Evolutionary conservation across 2,888 invertebrate species (phyloP), one percentile per base, ranked within the genome.

Genomic region (Nezara viridula): DNA sequence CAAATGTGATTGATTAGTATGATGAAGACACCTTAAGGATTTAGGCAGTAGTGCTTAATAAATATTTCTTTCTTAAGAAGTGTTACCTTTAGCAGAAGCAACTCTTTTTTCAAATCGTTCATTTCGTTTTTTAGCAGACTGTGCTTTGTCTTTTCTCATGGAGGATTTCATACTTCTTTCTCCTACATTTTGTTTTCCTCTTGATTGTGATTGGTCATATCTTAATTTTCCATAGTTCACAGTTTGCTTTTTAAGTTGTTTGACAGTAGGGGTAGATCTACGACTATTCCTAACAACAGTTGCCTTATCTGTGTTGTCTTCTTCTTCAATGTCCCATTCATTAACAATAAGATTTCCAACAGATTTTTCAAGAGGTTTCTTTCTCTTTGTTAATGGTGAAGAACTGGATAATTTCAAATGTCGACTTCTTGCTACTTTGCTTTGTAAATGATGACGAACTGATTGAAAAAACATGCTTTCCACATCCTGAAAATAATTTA

Each of bases 281-380:
- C 89, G 86, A 50, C 88, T 90, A 60, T 89, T 87, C 12, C 86
- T 87, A 85, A 90, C 90, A 12, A 90, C 89, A n/a, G 89, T 90
- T 21, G 89, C 90, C 85, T 90, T 89, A 47, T 90, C 90, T 49
- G 88, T 44, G 7, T 85, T 60, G 21, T 87, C 89, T 40, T 90
- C 90, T 49, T 91, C 91, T 27, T 90, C 91, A 0, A 89, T 88
- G 50, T 90, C 91, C 90, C 90, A 91, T 66, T 91, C 91, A 49
- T 90, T 86, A 50, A 40, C 90, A 55, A 90, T 89, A 37, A 90
- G 88, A 40, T 86, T 90, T 32, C 85, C 77, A 66, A 86, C 86
- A n/a, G 89, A 86, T 85, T 90, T 90, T 60, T 90, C 90, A 73
- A 90, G 66, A 27, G 89, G 81, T 81, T 90, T 90, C 44, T 88